These are phyloP conservation scores for Caenorhabditis sulstoni DNA, from an alignment of 2,888 invertebrate species.

Conservation along the genomic window DNA sequence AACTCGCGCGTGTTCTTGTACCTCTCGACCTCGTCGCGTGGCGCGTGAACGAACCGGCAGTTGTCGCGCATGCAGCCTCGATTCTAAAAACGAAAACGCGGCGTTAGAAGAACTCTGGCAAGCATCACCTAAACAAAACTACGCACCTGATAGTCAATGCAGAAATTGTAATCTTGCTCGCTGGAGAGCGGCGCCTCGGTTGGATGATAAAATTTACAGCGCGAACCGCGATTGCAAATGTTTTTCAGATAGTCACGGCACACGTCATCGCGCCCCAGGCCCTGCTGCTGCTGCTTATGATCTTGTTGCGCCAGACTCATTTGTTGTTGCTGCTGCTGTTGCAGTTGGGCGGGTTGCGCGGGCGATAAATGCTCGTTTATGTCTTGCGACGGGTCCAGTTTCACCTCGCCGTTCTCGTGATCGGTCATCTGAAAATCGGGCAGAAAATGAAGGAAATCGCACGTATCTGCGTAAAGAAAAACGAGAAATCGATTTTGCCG, in stretches of 20 bases:
- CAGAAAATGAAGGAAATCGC: too few relatives aligned
- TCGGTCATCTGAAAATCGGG: constrained; percentile 51
- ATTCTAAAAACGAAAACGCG: constrained; percentile 83
- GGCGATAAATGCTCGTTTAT: neutral
- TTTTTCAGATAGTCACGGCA: constrained; percentile 85
- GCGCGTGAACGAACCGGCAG: constrained; percentile 85
- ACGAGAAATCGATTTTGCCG: too few relatives aligned
- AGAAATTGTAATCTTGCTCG: constrained; percentile 82
- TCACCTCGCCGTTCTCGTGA: constrained; percentile 43
- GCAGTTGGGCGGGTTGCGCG: neutral
- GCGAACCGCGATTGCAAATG: constrained; percentile 85
- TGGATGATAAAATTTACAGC: constrained; percentile 84
- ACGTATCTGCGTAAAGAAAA: neutral
- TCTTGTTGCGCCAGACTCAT: constrained; percentile 4
- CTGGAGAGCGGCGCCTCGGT: constrained; percentile 72
- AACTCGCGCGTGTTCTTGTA: constrained; percentile 87
- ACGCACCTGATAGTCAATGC: constrained; percentile 84
- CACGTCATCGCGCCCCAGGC: constrained; percentile 81
- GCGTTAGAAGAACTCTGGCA: too few relatives aligned
- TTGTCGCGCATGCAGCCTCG: constrained; percentile 86
- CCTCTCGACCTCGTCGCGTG: constrained; percentile 86
- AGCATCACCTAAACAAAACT: too few relatives aligned
- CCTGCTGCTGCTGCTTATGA: constrained; percentile 8
- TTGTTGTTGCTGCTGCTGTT: constrained; percentile 2
- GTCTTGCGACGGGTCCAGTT: constrained; percentile 15